A percentile compares a stretch with the other conserved stretches of the same genome.
Conservation (phyloP, 2,888 invertebrate genomes). For the Rhabditoides inermis region DNA sequence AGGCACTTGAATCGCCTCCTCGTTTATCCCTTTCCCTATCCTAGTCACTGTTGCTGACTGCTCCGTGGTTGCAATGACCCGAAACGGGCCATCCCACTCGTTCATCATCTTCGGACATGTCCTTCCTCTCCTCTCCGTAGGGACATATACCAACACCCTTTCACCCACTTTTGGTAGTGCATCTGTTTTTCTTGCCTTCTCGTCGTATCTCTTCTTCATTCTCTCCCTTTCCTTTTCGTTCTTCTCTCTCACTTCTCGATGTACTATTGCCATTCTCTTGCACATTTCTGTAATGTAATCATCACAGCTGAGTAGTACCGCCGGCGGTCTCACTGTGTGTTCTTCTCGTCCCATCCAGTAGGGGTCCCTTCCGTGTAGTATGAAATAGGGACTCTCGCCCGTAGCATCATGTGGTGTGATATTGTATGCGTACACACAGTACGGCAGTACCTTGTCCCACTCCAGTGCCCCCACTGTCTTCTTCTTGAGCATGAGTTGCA, state of each 20-base stretch:
- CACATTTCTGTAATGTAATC: conserved; percentile 6
- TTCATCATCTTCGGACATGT: conserved; percentile 4
- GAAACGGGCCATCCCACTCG: conserved; percentile 5
- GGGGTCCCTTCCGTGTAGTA: conserved; percentile 13
- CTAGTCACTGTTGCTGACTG: too few relatives aligned
- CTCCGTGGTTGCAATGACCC: not conserved
- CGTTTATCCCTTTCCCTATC: too few relatives aligned
- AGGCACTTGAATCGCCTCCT: too few relatives aligned
- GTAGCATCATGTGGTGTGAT: conserved; percentile 9
- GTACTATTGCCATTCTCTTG: not conserved
- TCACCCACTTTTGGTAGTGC: conserved; percentile 7
- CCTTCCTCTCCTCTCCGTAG: conserved; percentile 2
- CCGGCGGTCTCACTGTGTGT: too few relatives aligned
- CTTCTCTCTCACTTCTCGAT: conserved; percentile 2
- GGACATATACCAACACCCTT: conserved; percentile 4
- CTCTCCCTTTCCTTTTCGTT: conserved; percentile 4
- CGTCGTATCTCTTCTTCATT: conserved; percentile 8
- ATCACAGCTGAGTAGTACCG: too few relatives aligned
- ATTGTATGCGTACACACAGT: conserved; percentile 20
- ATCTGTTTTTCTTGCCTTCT: conserved; percentile 1
- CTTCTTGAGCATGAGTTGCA: conserved; percentile 13
- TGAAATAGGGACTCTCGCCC: conserved; percentile 12
- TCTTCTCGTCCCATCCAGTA: not conserved
- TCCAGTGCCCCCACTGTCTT: not conserved
- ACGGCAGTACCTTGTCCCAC: conserved; percentile 21